Percentiles rank a stretch among this genome's conserved stretches.
These are phyloP conservation scores for Carabus problematicus DNA, from an alignment of 2,888 invertebrate genomes.

Conservation along the genomic window DNA sequence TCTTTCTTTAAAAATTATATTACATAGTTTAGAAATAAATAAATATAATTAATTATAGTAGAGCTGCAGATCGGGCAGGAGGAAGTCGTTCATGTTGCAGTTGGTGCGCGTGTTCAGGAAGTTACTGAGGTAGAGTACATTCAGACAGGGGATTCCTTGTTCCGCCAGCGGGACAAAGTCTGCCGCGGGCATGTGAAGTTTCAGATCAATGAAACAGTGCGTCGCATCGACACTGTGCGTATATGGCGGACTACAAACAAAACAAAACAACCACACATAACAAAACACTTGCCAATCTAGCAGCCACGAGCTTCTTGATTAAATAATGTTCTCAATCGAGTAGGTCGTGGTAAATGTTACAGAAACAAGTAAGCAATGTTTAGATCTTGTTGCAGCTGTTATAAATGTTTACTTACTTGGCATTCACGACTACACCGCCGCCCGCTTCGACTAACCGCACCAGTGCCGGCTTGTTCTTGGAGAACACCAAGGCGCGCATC, in stretches of 20 bases:
- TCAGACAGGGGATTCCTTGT: constrained; percentile 55
- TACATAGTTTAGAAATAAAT: constrained; percentile 8
- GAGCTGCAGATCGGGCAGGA: constrained; percentile 51
- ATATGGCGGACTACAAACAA: constrained; percentile 64
- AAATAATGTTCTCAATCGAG: too few relatives aligned
- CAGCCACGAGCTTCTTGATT: too few relatives aligned
- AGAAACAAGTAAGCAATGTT: too few relatives aligned
- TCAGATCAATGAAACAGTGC: constrained; percentile 75
- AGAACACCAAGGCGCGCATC: constrained; percentile 66
- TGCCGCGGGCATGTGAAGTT: constrained; percentile 50
- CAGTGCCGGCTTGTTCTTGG: constrained; percentile 68
- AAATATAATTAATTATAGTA: constrained; percentile 47
- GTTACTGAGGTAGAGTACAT: constrained; percentile 54
- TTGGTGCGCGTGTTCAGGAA: constrained; percentile 51
- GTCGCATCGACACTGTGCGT: constrained; percentile 65
- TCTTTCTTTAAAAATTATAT: not conserved
- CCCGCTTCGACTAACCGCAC: constrained; percentile 79
- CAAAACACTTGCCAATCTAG: too few relatives aligned
- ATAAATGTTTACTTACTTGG: constrained; percentile 59
- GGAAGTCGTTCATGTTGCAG: constrained; percentile 51
- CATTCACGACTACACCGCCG: constrained; percentile 71
- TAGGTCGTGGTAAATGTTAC: too few relatives aligned
- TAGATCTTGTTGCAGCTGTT: too few relatives aligned
- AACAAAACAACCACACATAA: constrained; percentile 28
- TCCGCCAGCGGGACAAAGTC: constrained; percentile 54